These are phyloP conservation scores for Diplogasteroides magnus DNA, from an alignment of 1,140 invertebrate genomes.

Conservation along the genomic window DNA sequence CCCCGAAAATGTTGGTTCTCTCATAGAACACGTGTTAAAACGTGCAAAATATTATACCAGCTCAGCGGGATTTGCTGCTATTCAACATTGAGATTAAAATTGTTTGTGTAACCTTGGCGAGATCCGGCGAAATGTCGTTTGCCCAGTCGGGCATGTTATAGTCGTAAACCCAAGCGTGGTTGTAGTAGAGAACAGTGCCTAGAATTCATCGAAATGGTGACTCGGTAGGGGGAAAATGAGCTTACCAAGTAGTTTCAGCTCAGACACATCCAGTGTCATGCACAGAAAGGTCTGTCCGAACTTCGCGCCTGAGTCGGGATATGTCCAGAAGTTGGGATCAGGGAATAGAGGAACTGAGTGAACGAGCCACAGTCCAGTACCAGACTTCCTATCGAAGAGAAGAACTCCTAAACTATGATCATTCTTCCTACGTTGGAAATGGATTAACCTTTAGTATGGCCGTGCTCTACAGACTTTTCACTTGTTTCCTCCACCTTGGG, in stretches of 20 bases:
- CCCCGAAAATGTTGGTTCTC: too few relatives aligned
- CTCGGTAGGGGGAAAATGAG: too few relatives aligned
- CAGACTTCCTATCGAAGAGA: not conserved
- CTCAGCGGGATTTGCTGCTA: too few relatives aligned
- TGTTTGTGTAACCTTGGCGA: slow-evolving; percentile 1
- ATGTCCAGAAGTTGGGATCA: not conserved
- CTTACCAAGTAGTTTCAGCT: not conserved
- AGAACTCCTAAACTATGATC: not conserved
- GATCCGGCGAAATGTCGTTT: not conserved
- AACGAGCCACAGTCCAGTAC: not conserved
- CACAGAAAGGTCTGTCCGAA: not conserved
- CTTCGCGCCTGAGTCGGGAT: not conserved
- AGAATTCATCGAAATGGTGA: not conserved
- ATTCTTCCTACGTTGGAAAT: too few relatives aligned
- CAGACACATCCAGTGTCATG: not conserved
- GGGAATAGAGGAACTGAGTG: not conserved
- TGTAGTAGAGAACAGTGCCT: not conserved
- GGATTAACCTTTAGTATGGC: too few relatives aligned
- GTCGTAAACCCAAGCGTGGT: not conserved
- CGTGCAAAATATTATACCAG: too few relatives aligned
- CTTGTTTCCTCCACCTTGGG: too few relatives aligned
- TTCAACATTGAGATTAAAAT: too few relatives aligned
- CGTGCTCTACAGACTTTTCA: too few relatives aligned
- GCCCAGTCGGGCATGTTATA: not conserved
- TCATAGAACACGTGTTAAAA: too few relatives aligned